phyloP scores from a whole-genome alignment of 35 echinoderm and acorn worm species.

The Holothuria glaberrima region DNA sequence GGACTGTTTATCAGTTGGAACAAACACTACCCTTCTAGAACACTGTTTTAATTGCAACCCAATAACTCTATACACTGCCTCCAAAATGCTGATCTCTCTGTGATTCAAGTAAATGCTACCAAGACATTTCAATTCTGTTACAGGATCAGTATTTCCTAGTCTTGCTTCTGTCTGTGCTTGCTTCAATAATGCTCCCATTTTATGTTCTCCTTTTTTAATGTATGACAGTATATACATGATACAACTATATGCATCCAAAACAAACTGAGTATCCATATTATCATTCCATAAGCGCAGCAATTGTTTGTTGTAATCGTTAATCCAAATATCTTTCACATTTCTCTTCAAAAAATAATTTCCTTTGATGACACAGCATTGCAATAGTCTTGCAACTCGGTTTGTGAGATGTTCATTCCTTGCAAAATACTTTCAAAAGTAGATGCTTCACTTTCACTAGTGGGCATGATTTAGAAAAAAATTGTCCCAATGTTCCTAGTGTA shows the following conservation, averaged over 20 bases:
- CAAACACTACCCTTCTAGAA: slow-evolving; percentile 58
- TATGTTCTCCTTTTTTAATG: slow-evolving; percentile 69
- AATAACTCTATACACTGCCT: slow-evolving; percentile 60
- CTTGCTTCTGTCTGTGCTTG: slow-evolving; percentile 60
- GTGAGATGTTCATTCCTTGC: slow-evolving; percentile 44
- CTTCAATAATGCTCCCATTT: slow-evolving; percentile 66
- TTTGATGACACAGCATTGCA: slow-evolving; percentile 35
- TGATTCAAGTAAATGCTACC: slow-evolving; percentile 68
- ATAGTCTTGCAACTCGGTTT: slow-evolving; percentile 62
- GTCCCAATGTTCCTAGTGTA: background rate
- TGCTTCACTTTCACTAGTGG: slow-evolving; percentile 10
- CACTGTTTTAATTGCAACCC: slow-evolving; percentile 47
- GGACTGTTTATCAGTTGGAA: slow-evolving; percentile 26
- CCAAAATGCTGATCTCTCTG: slow-evolving; percentile 71
- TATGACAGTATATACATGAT: slow-evolving; percentile 62
- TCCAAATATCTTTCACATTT: slow-evolving; percentile 46
- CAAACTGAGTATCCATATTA: slow-evolving; percentile 78
- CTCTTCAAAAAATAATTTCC: slow-evolving; percentile 46
- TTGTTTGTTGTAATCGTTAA: slow-evolving; percentile 54
- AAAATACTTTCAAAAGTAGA: slow-evolving; percentile 19
- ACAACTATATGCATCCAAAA: slow-evolving; percentile 70
- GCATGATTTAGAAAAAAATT: slow-evolving; percentile 3
- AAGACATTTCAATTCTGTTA: slow-evolving; percentile 53
- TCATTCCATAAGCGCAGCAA: slow-evolving; percentile 61
- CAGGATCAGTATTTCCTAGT: slow-evolving; percentile 70